Evolutionary conservation across 2,113 vertebrate genomes (phyloP).

Genomic region (Corydoras sp.): DNA sequence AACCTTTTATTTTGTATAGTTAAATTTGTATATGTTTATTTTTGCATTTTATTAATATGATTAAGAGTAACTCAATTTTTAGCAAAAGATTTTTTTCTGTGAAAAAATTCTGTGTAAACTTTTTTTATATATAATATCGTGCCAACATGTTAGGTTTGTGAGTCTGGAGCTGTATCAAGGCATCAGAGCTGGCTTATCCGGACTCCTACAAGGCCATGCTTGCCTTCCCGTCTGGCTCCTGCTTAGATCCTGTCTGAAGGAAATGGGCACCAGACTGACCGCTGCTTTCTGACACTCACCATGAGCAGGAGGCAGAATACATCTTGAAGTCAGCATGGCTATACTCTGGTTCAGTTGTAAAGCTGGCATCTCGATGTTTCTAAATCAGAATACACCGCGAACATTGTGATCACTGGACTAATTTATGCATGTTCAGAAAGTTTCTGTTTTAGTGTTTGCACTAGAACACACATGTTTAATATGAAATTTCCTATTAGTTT

Average conservation of each 20-base stretch:
- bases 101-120: conserved; percentile 28
- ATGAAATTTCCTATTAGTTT: too few species aligned
- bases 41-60: too few species aligned
- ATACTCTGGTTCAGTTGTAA: not conserved
- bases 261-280: conserved; percentile 55
- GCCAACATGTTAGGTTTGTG: conserved; percentile 45
- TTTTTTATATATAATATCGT: conserved; percentile 17
- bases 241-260: conserved; percentile 56
- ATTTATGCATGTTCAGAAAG: too few species aligned
- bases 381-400: too few species aligned
- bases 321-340: conserved; percentile 25
- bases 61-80: too few species aligned
- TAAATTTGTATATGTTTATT: too few species aligned
- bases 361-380: not conserved
- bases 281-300: conserved; percentile 36
- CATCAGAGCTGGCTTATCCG: conserved; percentile 58
- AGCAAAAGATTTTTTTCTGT: not conserved
- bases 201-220: conserved; percentile 59
- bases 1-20: too few species aligned
- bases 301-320: conserved; percentile 39
- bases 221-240: conserved; percentile 59
- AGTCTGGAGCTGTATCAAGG: conserved; percentile 50
- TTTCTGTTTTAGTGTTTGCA: too few species aligned
- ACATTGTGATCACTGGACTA: too few species aligned
- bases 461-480: not conserved